These are phyloP conservation scores for Xanthostigma xanthostigma DNA, from an alignment of 2,888 invertebrate genomes.

Conservation along the genomic window DNA sequence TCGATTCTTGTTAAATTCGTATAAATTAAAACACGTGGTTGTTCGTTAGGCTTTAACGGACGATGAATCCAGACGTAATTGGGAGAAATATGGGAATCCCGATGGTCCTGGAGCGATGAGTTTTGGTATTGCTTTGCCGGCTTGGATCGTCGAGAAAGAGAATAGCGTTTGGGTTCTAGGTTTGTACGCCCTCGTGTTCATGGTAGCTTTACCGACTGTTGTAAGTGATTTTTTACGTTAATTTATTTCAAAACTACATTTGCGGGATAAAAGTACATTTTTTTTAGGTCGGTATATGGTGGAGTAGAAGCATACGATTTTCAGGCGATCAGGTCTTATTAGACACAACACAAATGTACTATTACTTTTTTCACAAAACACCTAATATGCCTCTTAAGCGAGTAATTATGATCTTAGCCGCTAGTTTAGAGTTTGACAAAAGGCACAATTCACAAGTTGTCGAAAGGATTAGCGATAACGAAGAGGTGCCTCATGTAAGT, in stretches of 20 bases:
- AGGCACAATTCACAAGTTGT: slow-evolving; percentile 87
- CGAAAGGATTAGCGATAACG: slow-evolving; percentile 85
- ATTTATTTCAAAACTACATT: neutral
- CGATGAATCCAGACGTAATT: slow-evolving; percentile 92
- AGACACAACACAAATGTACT: slow-evolving; percentile 94
- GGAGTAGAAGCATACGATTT: slow-evolving; percentile 95
- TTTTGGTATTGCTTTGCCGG: slow-evolving; percentile 97
- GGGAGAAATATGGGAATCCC: slow-evolving; percentile 98
- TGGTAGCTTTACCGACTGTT: slow-evolving; percentile 85
- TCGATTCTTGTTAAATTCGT: neutral
- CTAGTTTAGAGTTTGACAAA: slow-evolving; percentile 91
- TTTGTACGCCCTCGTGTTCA: slow-evolving; percentile 89
- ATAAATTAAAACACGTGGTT: neutral
- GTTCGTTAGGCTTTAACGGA: slow-evolving; percentile 80
- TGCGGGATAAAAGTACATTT: neutral
- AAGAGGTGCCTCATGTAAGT: slow-evolving; percentile 80
- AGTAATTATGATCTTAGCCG: slow-evolving; percentile 91
- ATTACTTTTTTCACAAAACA: slow-evolving; percentile 89
- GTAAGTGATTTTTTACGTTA: slow-evolving; percentile 31
- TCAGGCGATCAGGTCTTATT: slow-evolving; percentile 93
- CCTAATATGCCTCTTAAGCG: slow-evolving; percentile 90
- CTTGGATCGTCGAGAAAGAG: slow-evolving; percentile 99
- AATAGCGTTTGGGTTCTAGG: slow-evolving; percentile 97
- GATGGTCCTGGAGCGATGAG: slow-evolving; percentile 99
- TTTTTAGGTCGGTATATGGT: slow-evolving; percentile 82